Evolutionary conservation across 2,797 vertebrate genomes (phyloP).

Genomic region (Muscicapa striata): DNA sequence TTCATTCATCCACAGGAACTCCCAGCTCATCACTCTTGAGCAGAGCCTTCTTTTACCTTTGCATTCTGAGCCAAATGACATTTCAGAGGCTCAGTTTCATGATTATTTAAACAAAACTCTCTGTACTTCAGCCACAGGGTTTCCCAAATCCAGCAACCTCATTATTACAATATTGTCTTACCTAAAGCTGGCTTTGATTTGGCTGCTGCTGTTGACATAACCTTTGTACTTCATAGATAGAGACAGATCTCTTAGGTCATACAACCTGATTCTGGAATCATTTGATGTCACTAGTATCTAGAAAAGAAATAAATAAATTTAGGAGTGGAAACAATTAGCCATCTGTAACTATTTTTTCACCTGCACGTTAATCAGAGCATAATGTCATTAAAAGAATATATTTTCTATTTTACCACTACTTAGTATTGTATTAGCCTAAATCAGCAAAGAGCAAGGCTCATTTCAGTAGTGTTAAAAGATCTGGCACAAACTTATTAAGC

Average conservation of each 20-base stretch:
- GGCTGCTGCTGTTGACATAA: slow-evolving; percentile 98
- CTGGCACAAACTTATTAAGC: not conserved
- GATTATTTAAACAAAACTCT: not conserved
- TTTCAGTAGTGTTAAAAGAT: not conserved
- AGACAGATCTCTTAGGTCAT: slow-evolving; percentile 96
- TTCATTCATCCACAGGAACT: not conserved
- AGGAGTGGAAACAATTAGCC: not conserved
- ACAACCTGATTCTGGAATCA: slow-evolving; percentile 95
- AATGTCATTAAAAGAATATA: not conserved
- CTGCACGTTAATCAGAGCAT: not conserved
- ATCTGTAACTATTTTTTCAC: not conserved
- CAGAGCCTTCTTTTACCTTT: not conserved
- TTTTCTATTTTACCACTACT: not conserved
- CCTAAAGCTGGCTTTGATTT: slow-evolving; percentile 99
- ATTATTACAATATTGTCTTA: slow-evolving; percentile 56
- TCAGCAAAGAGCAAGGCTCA: not conserved
- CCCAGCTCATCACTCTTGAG: not conserved
- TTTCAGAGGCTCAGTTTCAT: not conserved
- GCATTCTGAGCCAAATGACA: not conserved
- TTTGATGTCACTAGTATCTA: slow-evolving; percentile 98
- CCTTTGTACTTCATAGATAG: slow-evolving; percentile 99
- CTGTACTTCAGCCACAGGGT: not conserved
- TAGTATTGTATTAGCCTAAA: not conserved
- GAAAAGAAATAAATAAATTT: not conserved
- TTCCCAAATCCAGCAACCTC: not conserved